Percentiles rank a stretch among this genome's conserved stretches.
These are phyloP conservation scores for Burhinus bistriatus DNA, from an alignment of 2,113 vertebrate genomes.

Conservation along the genomic window DNA sequence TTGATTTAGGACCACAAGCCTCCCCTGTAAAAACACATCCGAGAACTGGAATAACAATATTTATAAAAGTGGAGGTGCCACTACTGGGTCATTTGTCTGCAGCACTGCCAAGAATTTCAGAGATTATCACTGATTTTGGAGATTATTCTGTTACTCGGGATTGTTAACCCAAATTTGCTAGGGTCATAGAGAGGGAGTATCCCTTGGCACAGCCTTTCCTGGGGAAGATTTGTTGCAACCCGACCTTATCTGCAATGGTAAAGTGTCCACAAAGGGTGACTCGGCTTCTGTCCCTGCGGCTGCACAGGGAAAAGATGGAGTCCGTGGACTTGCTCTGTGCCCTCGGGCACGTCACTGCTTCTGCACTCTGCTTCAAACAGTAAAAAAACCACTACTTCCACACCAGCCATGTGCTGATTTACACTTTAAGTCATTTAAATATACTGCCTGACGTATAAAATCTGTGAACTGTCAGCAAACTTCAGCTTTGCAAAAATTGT, in stretches of 20 bases:
- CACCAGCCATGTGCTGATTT: background rate
- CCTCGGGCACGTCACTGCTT: background rate
- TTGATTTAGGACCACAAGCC: background rate
- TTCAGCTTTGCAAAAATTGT: slow-evolving; percentile 13
- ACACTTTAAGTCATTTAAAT: slow-evolving; percentile 9
- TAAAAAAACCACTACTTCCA: background rate
- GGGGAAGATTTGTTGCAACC: background rate
- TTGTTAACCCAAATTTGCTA: background rate
- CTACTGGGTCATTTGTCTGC: background rate
- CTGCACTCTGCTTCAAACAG: background rate
- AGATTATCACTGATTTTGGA: background rate
- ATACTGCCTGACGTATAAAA: slow-evolving; percentile 14
- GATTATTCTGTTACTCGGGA: background rate
- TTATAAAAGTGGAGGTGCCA: background rate
- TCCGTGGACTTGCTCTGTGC: background rate
- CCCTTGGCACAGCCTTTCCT: background rate
- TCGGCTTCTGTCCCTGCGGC: background rate
- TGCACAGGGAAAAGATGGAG: background rate
- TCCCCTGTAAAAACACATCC: background rate
- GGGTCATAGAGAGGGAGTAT: background rate
- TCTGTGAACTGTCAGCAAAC: slow-evolving; percentile 43
- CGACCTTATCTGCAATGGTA: background rate
- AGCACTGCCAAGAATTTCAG: background rate
- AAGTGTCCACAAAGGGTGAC: background rate
- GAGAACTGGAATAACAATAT: background rate